phyloP scores from a whole-genome alignment of 2,888 invertebrate species.

The Steinernema carpocapsae region DNA sequence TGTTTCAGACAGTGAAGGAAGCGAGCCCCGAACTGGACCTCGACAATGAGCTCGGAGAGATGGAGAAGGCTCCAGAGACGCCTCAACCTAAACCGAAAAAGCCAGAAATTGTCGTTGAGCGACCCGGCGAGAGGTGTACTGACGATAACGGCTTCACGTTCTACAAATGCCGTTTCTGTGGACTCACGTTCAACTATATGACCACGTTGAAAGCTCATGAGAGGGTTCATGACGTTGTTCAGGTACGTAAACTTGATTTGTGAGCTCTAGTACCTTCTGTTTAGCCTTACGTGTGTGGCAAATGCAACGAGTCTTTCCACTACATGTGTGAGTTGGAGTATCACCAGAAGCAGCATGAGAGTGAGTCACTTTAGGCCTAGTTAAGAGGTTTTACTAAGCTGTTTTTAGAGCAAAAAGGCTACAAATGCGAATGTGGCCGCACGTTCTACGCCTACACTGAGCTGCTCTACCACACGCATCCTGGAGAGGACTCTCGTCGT shows the following conservation, averaged over 20 bases:
- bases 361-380: conserved; percentile 39
- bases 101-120: background rate
- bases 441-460: conserved; percentile 68
- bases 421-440: conserved; percentile 68
- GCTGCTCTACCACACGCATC: conserved; percentile 67
- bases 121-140: conserved; percentile 45
- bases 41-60: conserved; percentile 26
- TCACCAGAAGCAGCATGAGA: conserved; percentile 59
- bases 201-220: conserved; percentile 68
- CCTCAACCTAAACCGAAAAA: background rate
- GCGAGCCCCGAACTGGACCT: conserved; percentile 30
- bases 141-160: conserved; percentile 67
- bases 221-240: conserved; percentile 64
- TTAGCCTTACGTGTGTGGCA: conserved; percentile 66
- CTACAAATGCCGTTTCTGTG: conserved; percentile 68
- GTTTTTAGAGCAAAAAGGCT: conserved; percentile 62
- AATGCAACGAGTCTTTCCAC: conserved; percentile 66
- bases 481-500: conserved; percentile 53
- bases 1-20: conserved; percentile 26
- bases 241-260: conserved; percentile 46
- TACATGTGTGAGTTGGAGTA: conserved; percentile 67
- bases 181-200: conserved; percentile 68
- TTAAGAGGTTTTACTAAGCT: background rate
- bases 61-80: conserved; percentile 12
- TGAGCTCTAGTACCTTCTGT: background rate